Base-by-base conservation (phyloP, 2,113 vertebrate species). In the Psophia crepitans region DNA sequence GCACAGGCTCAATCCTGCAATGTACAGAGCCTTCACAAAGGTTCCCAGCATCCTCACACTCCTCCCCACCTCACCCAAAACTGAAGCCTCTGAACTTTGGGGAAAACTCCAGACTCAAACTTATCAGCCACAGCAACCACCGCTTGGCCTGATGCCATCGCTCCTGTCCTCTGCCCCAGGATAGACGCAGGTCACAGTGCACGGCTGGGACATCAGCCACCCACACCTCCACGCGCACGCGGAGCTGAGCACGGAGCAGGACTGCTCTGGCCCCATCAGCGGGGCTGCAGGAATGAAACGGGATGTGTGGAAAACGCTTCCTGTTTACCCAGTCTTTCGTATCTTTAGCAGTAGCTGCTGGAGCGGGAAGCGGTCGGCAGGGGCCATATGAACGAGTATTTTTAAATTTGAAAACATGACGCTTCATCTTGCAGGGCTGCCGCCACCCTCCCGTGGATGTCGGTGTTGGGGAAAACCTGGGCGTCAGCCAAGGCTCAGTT, bases 181-280 rank as follows among this genome's bases (percentile, higher is more conserved):
- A 11, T 18, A 44, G 33, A 5, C 6, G 2, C 56, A 63, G 93
- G 87, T 75, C 56, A 22, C 5, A 4, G 81, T 63, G 64, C 74
- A 58, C 0, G 3, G 1, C 13, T 8, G 70, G 91, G 35, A 46
- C 53, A 30, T 5, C 1, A 0, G 4, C 69, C 58, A 44, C 63
- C 28, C 78, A 9, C 75, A 32, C 49, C 26, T 44, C 70, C 22
- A 15, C 3, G 5, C 2, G 1, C 81, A 24, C 6, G 0, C 3
- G 0, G 58, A 63, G 51, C 66, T 9, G 9, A 12, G 43, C 33
- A 8, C 0, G 0, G 63, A 69, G 71, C 2, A 0, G 75, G 56
- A 21, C 24, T 11, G n/a, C 70, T 56, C 32, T 20, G 37, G 73
- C 56, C 54, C 51, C 35, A 2, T 39, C 46, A 21, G 51, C 1